These are phyloP conservation scores for Thunnus thynnus DNA, from an alignment of 2,113 vertebrate genomes.

Conservation along the genomic window DNA sequence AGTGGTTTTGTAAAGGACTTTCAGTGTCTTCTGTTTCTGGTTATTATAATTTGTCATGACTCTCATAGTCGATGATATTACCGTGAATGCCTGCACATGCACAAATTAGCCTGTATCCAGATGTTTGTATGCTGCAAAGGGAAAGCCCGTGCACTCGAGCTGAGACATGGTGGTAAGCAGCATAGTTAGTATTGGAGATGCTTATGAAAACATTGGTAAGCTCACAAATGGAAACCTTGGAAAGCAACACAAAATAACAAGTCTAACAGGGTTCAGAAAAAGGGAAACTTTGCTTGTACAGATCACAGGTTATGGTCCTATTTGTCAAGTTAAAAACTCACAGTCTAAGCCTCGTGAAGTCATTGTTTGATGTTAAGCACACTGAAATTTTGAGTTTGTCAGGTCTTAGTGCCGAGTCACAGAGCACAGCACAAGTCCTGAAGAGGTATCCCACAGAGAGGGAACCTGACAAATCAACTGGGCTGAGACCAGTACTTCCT, in stretches of 20 bases:
- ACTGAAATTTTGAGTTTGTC: constrained; percentile 31
- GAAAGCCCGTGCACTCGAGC: constrained; percentile 2
- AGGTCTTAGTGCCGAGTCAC: constrained; percentile 58
- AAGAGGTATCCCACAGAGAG: constrained; percentile 60
- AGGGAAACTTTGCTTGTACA: constrained; percentile 23
- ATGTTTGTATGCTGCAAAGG: constrained; percentile 31
- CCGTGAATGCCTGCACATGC: not conserved
- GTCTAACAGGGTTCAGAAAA: constrained; percentile 32
- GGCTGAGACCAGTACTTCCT: constrained; percentile 70
- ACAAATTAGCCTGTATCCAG: constrained; percentile 9
- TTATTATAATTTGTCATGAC: constrained; percentile 7
- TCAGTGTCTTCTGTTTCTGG: constrained; percentile 21
- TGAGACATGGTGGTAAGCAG: constrained; percentile 27
- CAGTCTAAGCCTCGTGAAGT: not conserved
- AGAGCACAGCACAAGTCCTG: constrained; percentile 54
- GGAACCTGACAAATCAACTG: constrained; percentile 64
- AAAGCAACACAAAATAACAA: constrained; percentile 36
- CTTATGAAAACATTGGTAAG: constrained; percentile 50
- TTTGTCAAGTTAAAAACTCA: constrained; percentile 23
- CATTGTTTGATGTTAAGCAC: constrained; percentile 31
- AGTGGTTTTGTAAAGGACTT: not conserved
- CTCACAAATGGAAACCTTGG: constrained; percentile 43
- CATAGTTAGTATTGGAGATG: constrained; percentile 31
- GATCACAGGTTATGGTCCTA: constrained; percentile 16
- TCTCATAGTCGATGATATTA: constrained; percentile 2